These are phyloP conservation scores for Pseudomyrmex sp. DNA, from an alignment of 1,140 invertebrate genomes.

Conservation along the genomic window DNA sequence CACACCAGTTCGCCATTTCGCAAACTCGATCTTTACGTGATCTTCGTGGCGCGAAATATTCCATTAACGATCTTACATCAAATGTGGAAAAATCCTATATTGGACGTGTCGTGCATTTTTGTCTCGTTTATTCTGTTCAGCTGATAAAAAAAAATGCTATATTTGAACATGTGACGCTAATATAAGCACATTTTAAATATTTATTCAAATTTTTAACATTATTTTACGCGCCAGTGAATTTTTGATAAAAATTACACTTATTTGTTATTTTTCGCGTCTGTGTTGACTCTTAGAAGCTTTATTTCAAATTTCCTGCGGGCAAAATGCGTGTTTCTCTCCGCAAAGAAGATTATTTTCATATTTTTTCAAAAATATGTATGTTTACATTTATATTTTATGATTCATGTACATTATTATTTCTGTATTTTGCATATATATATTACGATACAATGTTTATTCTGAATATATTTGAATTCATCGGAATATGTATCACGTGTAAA, in stretches of 20 bases:
- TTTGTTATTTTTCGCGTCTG: too few species aligned
- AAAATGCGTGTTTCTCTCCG: too few species aligned
- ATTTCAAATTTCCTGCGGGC: too few species aligned
- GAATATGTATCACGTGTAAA: not conserved
- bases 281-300: too few species aligned
- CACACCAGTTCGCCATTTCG: not conserved
- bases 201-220: too few species aligned
- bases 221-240: too few species aligned
- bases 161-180: too few species aligned
- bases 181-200: too few species aligned
- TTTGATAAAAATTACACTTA: too few species aligned
- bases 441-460: not conserved
- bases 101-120: not conserved
- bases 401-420: conserved; percentile 2
- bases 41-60: not conserved
- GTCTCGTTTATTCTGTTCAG: not conserved
- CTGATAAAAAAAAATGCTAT: not conserved
- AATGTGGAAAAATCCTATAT: not conserved
- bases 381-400: not conserved
- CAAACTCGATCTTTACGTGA: not conserved
- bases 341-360: not conserved
- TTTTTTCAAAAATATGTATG: not conserved
- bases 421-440: not conserved
- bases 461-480: not conserved
- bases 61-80: not conserved